These are phyloP conservation scores for Clunio marinus DNA, from an alignment of 2,888 invertebrate species.

Conservation along the genomic window DNA sequence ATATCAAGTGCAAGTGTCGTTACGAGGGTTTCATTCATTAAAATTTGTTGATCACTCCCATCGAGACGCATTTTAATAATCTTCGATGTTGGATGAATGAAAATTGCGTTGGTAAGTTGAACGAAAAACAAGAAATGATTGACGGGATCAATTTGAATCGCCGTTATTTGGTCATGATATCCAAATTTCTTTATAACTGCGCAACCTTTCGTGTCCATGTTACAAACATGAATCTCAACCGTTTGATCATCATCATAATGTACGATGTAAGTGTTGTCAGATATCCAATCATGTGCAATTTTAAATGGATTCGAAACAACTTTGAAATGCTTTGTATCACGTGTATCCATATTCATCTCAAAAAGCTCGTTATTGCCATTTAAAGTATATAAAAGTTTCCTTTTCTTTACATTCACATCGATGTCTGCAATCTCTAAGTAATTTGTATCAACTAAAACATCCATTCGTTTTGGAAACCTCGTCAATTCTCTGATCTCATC, in stretches of 20 bases:
- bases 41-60: slow-evolving; percentile 52
- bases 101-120: slow-evolving; percentile 50
- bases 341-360: slow-evolving; percentile 48
- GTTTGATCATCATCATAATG: not conserved
- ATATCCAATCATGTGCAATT: slow-evolving; percentile 70
- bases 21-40: slow-evolving; percentile 46
- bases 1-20: slow-evolving; percentile 53
- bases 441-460: slow-evolving; percentile 51
- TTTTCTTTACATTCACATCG: slow-evolving; percentile 53
- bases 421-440: slow-evolving; percentile 55
- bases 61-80: slow-evolving; percentile 57
- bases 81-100: slow-evolving; percentile 51
- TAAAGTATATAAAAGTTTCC: slow-evolving; percentile 54
- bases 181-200: not conserved
- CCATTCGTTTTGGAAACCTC: slow-evolving; percentile 45
- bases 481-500: slow-evolving; percentile 57
- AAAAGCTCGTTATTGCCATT: slow-evolving; percentile 51
- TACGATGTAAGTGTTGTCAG: slow-evolving; percentile 58
- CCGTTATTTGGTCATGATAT: slow-evolving; percentile 53
- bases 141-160: slow-evolving; percentile 62
- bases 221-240: slow-evolving; percentile 55
- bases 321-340: slow-evolving; percentile 47
- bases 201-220: slow-evolving; percentile 47
- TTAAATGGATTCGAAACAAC: slow-evolving; percentile 54
- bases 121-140: slow-evolving; percentile 59